A percentile compares a stretch with the other conserved stretches of the same genome.
These are phyloP conservation scores for Nephrotoma guestfalica DNA, from an alignment of 2,888 invertebrate species.

Conservation along the genomic window DNA sequence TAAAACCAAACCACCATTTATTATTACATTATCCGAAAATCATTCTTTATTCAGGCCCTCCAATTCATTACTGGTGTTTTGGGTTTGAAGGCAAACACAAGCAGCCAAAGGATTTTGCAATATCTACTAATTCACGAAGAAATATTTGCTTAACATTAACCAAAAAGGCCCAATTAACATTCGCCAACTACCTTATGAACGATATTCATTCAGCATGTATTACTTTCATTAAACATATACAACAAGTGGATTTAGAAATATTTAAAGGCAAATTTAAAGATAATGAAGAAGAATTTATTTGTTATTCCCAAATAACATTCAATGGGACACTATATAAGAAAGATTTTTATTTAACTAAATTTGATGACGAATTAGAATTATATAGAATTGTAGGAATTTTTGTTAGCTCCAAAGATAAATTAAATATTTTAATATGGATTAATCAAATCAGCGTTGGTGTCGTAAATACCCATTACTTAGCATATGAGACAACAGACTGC, in stretches of 20 bases:
- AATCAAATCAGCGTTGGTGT: background rate
- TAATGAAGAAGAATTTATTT: too few species aligned
- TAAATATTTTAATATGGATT: background rate
- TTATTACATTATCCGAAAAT: conserved; percentile 7
- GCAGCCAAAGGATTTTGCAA: conserved; percentile 2
- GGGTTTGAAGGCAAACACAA: conserved; percentile 8
- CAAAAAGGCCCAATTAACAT: conserved; percentile 7
- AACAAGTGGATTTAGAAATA: too few species aligned
- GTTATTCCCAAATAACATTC: too few species aligned
- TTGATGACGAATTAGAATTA: background rate
- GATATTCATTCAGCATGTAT: too few species aligned
- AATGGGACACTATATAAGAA: background rate
- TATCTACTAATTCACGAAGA: conserved; percentile 2
- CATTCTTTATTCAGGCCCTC: conserved; percentile 6
- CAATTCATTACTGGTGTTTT: conserved; percentile 5
- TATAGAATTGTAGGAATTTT: background rate
- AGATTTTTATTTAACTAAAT: background rate
- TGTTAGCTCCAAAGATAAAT: background rate
- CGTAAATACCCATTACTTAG: background rate
- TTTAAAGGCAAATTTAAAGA: too few species aligned
- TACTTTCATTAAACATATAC: too few species aligned
- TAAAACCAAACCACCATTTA: conserved; percentile 9
- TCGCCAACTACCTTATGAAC: background rate
- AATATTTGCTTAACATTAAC: conserved; percentile 5
- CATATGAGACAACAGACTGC: background rate